Evolutionary conservation across 2,888 invertebrate genomes (phyloP), one percentile per base, ranked within the genome.

Genomic region (Cerastoderma edule): DNA sequence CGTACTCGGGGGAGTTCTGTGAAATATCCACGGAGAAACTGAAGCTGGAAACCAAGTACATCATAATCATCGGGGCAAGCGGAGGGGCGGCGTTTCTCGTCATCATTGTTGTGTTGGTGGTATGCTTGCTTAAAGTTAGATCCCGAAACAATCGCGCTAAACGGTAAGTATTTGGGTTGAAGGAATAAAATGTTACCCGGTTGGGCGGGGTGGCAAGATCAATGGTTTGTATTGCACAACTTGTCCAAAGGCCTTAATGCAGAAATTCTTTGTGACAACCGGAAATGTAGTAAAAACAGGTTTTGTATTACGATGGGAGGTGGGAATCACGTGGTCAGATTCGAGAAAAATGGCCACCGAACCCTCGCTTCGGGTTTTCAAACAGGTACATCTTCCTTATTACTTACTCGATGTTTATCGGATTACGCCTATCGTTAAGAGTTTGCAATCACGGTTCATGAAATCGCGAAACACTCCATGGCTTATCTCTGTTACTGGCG

Each of bases 11-110:
- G n/a, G 24, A 32, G 8, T 53, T 33, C 13, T 66, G 66, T 50
- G 50, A 66, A 22, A 53, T 24, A 48, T 32, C 22, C 1, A 48
- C 35, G 22, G 66, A 66, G 27, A 66, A 66, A 22, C 53, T 66
- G n/a, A 50, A 48, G 32, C 30, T 66, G 30, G n/a, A 27, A n/a
- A 53, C 66, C 16, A 66, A 28, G n/a, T 28, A 48, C 22, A 53
- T 66, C 5, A 66, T 66, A 0, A 35, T 53, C 13, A 66, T 66
- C 33, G 53, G 66, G 50, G 66, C 53, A 13, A 3, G 50, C 10
- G 35, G 50, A 33, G 66, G 66, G 8, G 50, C 33, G 22, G 53
- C 48, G 2, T 22, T 66, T 4, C 10, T 66, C 2, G n/a, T 66
- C 1, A 24, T 66, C 24, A 66, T 30, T 22, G 32, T 53, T 19